Percentiles rank a stretch among this genome's conserved stretches.
phyloP scores from a whole-genome alignment of 2,797 vertebrate species.

The Salmo trutta region DNA sequence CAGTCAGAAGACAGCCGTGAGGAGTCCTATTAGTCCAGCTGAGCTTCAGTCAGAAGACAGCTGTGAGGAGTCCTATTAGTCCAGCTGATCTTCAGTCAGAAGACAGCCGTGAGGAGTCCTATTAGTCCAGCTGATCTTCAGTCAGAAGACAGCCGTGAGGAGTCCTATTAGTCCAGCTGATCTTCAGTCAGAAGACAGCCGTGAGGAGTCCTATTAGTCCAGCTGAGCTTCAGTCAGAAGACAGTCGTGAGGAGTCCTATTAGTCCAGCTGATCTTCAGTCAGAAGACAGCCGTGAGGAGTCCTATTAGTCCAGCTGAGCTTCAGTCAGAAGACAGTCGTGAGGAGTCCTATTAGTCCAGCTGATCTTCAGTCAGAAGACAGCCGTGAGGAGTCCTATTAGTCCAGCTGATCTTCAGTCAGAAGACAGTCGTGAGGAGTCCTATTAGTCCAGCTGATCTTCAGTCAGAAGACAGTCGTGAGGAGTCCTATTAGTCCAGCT shows the following conservation, averaged over 20 bases:
- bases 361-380: too few relatives aligned
- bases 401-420: too few relatives aligned
- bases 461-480: too few relatives aligned
- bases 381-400: too few relatives aligned
- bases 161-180: neutral
- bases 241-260: neutral
- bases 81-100: neutral
- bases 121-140: neutral
- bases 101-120: neutral
- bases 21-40: neutral
- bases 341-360: too few relatives aligned
- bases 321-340: too few relatives aligned
- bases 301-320: too few relatives aligned
- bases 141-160: neutral
- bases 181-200: neutral
- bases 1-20: neutral
- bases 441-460: too few relatives aligned
- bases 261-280: neutral
- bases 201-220: neutral
- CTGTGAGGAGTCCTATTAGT: neutral
- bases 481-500: too few relatives aligned
- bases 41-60: neutral
- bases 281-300: neutral
- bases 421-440: too few relatives aligned
- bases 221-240: neutral